Evolutionary conservation across 2,113 vertebrate genomes (phyloP), one percentile per base, ranked within the genome.

Genomic region (Aythya baeri): DNA sequence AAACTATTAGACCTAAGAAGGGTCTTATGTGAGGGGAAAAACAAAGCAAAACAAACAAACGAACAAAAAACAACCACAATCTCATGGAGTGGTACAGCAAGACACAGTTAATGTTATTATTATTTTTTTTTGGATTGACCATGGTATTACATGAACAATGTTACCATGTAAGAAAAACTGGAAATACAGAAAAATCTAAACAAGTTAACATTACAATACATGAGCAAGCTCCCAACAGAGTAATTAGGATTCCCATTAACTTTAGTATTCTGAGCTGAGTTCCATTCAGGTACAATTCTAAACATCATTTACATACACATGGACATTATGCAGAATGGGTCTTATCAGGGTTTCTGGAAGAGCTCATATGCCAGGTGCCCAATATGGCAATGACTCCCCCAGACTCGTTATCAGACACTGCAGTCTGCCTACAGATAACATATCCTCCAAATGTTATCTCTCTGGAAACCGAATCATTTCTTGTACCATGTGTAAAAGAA

Each of bases 331-430:
- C 18, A 43, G 71, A 50, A 73, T 27, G 9, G 5, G 3, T 59
- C 27, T 88, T 73, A 43, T 65, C 34, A 67, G 44, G 23, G 8
- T 71, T 94, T 80, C 50, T 89, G 31, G 55, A 88, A 36, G 31
- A 88, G 50, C 26, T 58, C 34, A 57, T 70, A 54, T 32, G 15
- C 36, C 88, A 36, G n/a, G 11, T 87, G 32, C 16, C 50, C 29
- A 66, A 5, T 58, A 50, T 57, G 43, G 15, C 13, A 70, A 54
- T 22, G 34, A 89, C 44, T 83, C 23, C 49, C 46, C 49, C 44
- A 87, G 49, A 70, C 12, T 79, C 77, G 44, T 84, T 82, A 77
- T 85, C 50, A 87, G 83, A 70, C 34, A 31, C 58, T 65, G 26
- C 49, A 70, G 36, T 62, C 67, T 85, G 55, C 41, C 55, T 76